phyloP scores from a whole-genome alignment of 2,888 invertebrate species.

The Mimachlamys varia region DNA sequence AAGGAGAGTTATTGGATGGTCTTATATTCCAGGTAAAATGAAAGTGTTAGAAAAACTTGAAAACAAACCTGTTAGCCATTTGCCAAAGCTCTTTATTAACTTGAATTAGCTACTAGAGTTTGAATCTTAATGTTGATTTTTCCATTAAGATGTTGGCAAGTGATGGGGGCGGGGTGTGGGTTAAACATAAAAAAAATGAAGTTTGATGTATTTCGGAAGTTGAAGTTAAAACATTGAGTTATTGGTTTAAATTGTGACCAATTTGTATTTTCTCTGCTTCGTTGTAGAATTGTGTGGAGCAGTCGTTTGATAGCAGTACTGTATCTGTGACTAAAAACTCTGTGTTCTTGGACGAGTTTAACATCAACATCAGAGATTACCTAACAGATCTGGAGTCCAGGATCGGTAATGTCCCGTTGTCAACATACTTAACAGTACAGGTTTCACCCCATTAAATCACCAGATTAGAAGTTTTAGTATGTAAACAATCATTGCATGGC shows the following conservation, averaged over 20 bases:
- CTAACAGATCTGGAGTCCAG: constrained; percentile 74
- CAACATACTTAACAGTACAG: no score
- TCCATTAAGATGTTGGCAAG: not conserved
- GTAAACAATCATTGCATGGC: no score
- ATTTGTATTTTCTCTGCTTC: not conserved
- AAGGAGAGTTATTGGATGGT: constrained; percentile 86
- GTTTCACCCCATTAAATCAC: no score
- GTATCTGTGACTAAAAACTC: constrained; percentile 81
- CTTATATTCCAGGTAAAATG: constrained; percentile 87
- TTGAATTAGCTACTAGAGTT: not conserved
- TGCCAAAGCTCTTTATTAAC: not conserved
- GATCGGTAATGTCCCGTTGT: constrained; percentile 71
- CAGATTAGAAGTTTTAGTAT: no score
- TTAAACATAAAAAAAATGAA: no score
- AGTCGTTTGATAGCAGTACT: constrained; percentile 80
- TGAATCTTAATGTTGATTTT: not conserved
- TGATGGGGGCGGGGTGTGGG: no score
- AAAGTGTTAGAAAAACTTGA: not conserved
- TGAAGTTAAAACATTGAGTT: not conserved
- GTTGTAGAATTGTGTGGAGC: constrained; percentile 81
- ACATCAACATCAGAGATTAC: constrained; percentile 86
- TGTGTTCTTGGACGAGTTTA: constrained; percentile 86
- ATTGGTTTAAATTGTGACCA: not conserved
- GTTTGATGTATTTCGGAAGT: no score
- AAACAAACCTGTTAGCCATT: not conserved